Percentiles rank a stretch among this genome's conserved stretches.
phyloP scores from a whole-genome alignment of 2,113 vertebrate genomes.

The Trematocara nigrifrons region DNA sequence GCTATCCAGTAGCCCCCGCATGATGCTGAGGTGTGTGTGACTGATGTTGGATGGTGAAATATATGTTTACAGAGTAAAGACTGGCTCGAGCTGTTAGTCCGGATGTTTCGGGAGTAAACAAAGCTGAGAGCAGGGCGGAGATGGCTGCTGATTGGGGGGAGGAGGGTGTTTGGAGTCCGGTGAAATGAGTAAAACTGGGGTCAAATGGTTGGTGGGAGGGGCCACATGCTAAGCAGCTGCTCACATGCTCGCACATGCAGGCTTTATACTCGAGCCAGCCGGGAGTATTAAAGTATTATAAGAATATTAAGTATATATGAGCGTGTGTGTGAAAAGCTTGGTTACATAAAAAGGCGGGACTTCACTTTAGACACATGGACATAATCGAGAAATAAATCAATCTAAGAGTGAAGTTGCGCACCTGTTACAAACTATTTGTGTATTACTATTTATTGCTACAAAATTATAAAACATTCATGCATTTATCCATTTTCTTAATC shows the following conservation, averaged over 20 bases:
- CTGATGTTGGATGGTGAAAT: background rate
- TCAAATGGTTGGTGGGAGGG: background rate
- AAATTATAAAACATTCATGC: background rate
- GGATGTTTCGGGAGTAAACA: background rate
- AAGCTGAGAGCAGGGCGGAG: background rate
- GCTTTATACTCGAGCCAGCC: constrained; percentile 74
- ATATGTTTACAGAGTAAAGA: background rate
- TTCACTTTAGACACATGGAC: background rate
- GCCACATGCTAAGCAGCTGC: constrained; percentile 43
- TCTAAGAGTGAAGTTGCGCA: background rate
- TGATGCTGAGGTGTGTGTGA: constrained; percentile 37
- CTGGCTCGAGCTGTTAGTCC: background rate
- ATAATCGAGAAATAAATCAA: background rate
- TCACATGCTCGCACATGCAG: constrained; percentile 57
- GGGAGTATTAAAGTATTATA: constrained; percentile 29
- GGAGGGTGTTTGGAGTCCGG: background rate
- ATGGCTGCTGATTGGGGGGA: background rate
- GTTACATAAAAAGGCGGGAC: background rate
- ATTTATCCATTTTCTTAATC: background rate
- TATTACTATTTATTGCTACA: background rate
- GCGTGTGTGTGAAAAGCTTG: background rate
- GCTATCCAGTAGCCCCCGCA: constrained; percentile 80
- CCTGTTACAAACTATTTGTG: background rate
- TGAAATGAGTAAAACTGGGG: background rate
- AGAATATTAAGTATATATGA: background rate